Evolutionary conservation across 2,113 vertebrate species (phyloP).

Genomic region (Charina bottae): DNA sequence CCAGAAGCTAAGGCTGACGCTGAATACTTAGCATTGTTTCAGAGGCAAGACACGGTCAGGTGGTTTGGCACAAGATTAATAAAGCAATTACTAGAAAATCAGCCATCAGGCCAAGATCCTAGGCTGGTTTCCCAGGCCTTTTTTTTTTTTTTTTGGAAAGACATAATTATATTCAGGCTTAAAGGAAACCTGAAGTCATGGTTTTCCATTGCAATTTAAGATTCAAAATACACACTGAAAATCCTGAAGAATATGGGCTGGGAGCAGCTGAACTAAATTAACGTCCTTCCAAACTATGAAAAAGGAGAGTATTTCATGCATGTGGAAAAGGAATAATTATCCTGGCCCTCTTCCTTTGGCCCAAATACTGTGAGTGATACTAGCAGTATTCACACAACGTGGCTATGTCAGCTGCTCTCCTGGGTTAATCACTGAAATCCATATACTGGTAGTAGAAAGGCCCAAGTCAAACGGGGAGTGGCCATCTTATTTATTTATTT

Average conservation of each 20-base stretch:
- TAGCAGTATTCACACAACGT: neutral
- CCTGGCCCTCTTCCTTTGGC: neutral
- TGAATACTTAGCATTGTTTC: neutral
- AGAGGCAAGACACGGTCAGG: neutral
- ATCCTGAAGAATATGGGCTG: neutral
- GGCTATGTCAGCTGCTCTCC: neutral
- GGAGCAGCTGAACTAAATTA: neutral
- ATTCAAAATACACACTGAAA: neutral
- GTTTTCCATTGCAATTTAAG: constrained; percentile 1
- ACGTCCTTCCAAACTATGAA: neutral
- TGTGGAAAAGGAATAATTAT: neutral
- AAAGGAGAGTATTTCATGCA: neutral
- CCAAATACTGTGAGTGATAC: neutral
- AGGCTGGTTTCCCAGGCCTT: constrained; percentile 19
- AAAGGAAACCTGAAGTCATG: constrained; percentile 15
- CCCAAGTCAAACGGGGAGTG: neutral
- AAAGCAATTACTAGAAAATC: constrained; percentile 10
- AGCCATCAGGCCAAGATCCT: neutral
- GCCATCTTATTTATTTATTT: neutral
- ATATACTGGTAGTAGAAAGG: neutral
- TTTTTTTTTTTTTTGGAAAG: constrained; percentile 12
- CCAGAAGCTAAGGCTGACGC: neutral
- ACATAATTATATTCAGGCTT: constrained; percentile 3
- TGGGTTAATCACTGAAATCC: neutral
- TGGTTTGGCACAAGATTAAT: constrained; percentile 25